These are phyloP conservation scores for Melanogrammus aeglefinus DNA, from an alignment of 2,797 vertebrate species.

Conservation along the genomic window DNA sequence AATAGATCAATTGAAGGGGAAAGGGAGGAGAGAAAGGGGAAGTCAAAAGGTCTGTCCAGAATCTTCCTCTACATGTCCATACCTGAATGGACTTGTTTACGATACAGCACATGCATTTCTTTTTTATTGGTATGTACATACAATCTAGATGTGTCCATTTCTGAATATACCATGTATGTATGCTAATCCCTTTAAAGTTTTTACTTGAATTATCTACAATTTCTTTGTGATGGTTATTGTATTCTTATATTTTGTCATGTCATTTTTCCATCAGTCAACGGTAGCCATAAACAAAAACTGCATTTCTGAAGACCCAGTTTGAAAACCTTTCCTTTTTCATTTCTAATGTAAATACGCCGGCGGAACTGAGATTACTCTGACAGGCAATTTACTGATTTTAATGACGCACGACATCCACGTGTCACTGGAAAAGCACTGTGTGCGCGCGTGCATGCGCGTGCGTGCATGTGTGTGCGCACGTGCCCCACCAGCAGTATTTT, in stretches of 20 bases:
- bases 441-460: not conserved
- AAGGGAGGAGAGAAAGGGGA: not conserved
- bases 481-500: constrained; percentile 41
- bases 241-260: constrained; percentile 31
- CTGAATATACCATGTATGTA: constrained; percentile 6
- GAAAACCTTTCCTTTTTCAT: too few relatives aligned
- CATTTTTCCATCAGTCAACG: not conserved
- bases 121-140: constrained; percentile 4
- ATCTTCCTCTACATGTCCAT: not conserved
- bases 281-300: constrained; percentile 41
- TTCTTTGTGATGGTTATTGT: too few relatives aligned
- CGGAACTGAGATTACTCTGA: constrained; percentile 52
- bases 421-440: constrained; percentile 51
- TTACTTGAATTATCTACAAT: too few relatives aligned
- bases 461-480: too few relatives aligned
- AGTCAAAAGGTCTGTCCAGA: not conserved
- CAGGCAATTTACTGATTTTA: constrained; percentile 54
- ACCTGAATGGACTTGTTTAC: not conserved
- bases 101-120: too few relatives aligned
- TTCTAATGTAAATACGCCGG: constrained; percentile 45
- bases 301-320: constrained; percentile 36
- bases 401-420: constrained; percentile 50
- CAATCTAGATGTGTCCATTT: constrained; percentile 31
- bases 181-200: too few relatives aligned
- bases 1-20: not conserved